Percentiles rank a stretch among this genome's conserved stretches.
Conservation (phyloP, 2,113 vertebrate genomes). For the Aphelocoma coerulescens region DNA sequence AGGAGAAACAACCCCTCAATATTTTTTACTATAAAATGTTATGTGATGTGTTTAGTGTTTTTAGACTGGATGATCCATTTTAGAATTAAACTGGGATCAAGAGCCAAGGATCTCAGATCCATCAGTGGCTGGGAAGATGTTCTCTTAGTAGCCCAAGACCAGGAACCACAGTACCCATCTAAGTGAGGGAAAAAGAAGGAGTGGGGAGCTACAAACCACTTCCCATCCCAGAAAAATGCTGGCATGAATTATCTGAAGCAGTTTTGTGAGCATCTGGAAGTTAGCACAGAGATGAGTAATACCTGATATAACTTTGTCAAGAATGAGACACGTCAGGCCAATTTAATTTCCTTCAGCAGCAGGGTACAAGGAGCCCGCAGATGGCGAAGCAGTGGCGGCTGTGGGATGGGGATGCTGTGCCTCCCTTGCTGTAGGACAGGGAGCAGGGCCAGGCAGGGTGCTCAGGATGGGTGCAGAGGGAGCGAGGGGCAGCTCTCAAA, state of each 20-base stretch:
- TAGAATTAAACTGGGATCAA: neutral
- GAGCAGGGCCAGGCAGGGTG: neutral
- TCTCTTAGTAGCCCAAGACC: neutral
- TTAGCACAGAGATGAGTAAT: neutral
- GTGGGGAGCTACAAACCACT: neutral
- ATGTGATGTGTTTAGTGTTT: neutral
- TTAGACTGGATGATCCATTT: neutral
- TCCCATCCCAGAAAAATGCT: neutral
- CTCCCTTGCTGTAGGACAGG: neutral
- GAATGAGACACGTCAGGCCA: neutral
- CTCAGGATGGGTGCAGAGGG: neutral
- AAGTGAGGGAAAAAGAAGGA: neutral
- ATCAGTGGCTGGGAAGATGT: neutral
- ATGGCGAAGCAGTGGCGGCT: neutral
- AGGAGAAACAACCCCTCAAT: neutral
- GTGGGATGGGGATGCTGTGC: neutral
- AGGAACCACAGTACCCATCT: neutral
- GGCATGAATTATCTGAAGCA: neutral
- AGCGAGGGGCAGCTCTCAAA: neutral
- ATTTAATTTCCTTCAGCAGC: neutral
- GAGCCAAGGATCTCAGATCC: neutral
- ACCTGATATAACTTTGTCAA: neutral
- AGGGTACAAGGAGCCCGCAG: neutral
- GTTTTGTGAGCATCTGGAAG: constrained; percentile 22
- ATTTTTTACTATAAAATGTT: neutral